phyloP scores from a whole-genome alignment of 2,888 invertebrate species.

The Anoncus sp. region DNA sequence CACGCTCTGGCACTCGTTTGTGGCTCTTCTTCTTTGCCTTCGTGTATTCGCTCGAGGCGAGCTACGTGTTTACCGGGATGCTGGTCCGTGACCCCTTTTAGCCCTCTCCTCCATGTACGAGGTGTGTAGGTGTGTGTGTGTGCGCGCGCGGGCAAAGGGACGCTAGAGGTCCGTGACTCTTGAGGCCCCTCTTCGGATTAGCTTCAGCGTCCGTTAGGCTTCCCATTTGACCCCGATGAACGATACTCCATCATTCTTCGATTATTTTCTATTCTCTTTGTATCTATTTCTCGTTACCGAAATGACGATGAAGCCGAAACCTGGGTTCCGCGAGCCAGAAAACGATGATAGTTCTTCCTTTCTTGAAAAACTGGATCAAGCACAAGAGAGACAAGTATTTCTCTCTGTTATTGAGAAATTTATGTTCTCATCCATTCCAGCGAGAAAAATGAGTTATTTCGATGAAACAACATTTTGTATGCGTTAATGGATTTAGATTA shows the following conservation, averaged over 20 bases:
- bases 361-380: slow-evolving; percentile 32
- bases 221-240: slow-evolving; percentile 34
- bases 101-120: slow-evolving; percentile 43
- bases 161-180: slow-evolving; percentile 54
- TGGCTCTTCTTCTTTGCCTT: slow-evolving; percentile 31
- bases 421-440: neutral
- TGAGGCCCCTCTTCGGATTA: slow-evolving; percentile 32
- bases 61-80: slow-evolving; percentile 62
- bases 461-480: neutral
- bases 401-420: neutral
- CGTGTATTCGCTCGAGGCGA: slow-evolving; percentile 22
- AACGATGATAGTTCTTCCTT: slow-evolving; percentile 27
- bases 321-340: slow-evolving; percentile 16
- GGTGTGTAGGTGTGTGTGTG: neutral
- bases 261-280: slow-evolving; percentile 34
- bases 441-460: neutral
- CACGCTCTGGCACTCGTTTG: neutral
- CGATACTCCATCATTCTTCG: slow-evolving; percentile 47
- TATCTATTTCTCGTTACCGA: slow-evolving; percentile 41
- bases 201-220: slow-evolving; percentile 35
- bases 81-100: slow-evolving; percentile 70
- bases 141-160: slow-evolving; percentile 33
- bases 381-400: neutral
- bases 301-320: slow-evolving; percentile 34
- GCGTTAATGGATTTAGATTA: slow-evolving; percentile 1